Evolutionary conservation across 2,797 vertebrate genomes (phyloP), one percentile per base, ranked within the genome.

Genomic region (Xenopus petersii): DNA sequence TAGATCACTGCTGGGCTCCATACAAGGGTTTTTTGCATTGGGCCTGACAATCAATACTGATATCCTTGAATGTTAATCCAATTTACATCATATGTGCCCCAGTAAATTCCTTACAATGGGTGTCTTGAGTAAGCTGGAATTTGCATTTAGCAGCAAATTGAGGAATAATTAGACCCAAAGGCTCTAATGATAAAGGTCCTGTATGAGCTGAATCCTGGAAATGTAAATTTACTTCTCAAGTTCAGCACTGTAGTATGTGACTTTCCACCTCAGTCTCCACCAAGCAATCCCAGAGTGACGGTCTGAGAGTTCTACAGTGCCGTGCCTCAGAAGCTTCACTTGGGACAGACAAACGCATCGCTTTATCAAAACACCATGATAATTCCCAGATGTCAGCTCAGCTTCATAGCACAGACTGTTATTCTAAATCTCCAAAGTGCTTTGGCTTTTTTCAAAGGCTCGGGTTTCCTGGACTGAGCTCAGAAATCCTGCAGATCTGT

Each of bases 381-480:
- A 24, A 75, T 70, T 70, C 67, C 60, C 67, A 70, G 67, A 70
- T 56, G 74, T 64, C 67, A 63, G 61, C 61, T 64, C 67, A 64
- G 60, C 21, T 70, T 70, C 54, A 42, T 64, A 70, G 67, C 33
- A 70, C 67, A 70, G 74, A 49, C 61, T 75, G 67, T 75, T 75
- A 70, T 75, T 75, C 61, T 67, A 61, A 74, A 60, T 64, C 67
- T 64, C 49, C n/a, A 47, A 70, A 70, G 68, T 13, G 46, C 54
- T 70, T 65, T 64, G 33, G 30, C 3, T 64, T 70, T 65, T 67
- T 64, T 69, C 49, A 55, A 58, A n/a, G 49, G 9, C 61, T 75
- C 51, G 21, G 33, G 67, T 70, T 75, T 75, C 67, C 74, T 75
- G 74, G 74, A 49, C 62, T 10, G 10, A 24, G 60, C 15, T 56